Evolutionary conservation across 2,888 invertebrate genomes (phyloP).

Genomic region (Philonicus albiceps): DNA sequence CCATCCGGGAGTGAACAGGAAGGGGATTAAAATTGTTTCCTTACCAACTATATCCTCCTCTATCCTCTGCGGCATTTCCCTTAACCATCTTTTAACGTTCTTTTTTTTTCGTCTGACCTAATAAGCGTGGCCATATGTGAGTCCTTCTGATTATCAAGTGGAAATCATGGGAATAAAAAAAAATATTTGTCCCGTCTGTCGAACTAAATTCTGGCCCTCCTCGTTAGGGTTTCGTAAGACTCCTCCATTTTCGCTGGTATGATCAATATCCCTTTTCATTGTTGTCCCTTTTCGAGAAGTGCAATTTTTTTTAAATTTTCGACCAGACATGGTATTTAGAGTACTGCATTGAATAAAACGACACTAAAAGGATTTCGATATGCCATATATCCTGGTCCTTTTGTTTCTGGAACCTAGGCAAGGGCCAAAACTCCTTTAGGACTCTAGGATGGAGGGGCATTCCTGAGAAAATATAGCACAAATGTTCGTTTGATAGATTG

Average conservation of each 20-base stretch:
- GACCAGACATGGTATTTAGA: not conserved
- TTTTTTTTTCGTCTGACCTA: not conserved
- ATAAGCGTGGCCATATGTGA: not conserved
- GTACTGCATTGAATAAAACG: not conserved
- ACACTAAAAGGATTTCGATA: not conserved
- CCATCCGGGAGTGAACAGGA: not conserved
- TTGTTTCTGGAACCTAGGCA: not conserved
- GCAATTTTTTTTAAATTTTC: not conserved
- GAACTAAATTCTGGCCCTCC: not conserved
- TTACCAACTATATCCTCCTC: not conserved
- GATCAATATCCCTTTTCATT: not conserved
- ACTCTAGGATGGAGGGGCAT: not conserved
- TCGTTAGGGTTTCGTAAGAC: not conserved
- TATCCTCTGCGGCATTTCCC: not conserved
- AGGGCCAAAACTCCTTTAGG: not conserved
- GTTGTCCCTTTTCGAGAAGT: not conserved
- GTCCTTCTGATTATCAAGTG: not conserved
- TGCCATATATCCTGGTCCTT: not conserved
- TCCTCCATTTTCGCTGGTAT: not conserved
- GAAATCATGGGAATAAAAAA: not conserved
- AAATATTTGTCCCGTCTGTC: not conserved
- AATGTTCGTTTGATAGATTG: no score
- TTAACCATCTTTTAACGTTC: not conserved
- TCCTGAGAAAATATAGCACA: no score
- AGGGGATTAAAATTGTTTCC: not conserved